Conservation (phyloP, 1,140 invertebrate genomes). For the Drosophila carrolli region DNA sequence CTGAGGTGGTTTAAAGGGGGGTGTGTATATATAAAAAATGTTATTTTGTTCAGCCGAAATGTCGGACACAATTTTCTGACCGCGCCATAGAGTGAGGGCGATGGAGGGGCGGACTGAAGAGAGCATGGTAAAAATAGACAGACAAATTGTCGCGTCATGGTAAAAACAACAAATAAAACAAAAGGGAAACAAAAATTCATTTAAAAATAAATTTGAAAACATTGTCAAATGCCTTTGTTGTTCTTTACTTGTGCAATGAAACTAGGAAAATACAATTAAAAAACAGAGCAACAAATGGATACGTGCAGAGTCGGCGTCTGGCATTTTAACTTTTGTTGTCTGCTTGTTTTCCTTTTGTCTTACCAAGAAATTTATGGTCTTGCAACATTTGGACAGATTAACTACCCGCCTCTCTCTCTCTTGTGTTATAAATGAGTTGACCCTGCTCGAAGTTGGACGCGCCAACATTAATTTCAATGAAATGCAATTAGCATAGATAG, state of each 20-base stretch:
- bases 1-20: conserved; percentile 33
- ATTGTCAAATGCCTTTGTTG: conserved; percentile 41
- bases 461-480: conserved; percentile 48
- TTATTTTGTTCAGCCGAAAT: conserved; percentile 41
- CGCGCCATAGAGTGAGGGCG: conserved; percentile 19
- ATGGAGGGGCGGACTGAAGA: background rate
- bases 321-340: conserved; percentile 43
- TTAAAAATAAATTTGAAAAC: conserved; percentile 54
- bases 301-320: conserved; percentile 60
- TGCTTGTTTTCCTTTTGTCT: conserved; percentile 25
- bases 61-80: conserved; percentile 48
- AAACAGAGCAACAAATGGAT: conserved; percentile 3
- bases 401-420: background rate
- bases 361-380: conserved; percentile 40
- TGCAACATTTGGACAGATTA: conserved; percentile 50
- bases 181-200: conserved; percentile 23
- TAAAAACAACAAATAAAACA: conserved; percentile 41
- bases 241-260: conserved; percentile 39
- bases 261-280: conserved; percentile 16
- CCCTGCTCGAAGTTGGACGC: conserved; percentile 30
- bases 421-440: conserved; percentile 37
- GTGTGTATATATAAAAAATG: conserved; percentile 18
- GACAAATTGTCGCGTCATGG: conserved; percentile 79
- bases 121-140: conserved; percentile 66
- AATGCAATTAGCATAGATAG: conserved; percentile 49